phyloP scores from a whole-genome alignment of 1,140 invertebrate species.

The Lepidotrigona ventralis region DNA sequence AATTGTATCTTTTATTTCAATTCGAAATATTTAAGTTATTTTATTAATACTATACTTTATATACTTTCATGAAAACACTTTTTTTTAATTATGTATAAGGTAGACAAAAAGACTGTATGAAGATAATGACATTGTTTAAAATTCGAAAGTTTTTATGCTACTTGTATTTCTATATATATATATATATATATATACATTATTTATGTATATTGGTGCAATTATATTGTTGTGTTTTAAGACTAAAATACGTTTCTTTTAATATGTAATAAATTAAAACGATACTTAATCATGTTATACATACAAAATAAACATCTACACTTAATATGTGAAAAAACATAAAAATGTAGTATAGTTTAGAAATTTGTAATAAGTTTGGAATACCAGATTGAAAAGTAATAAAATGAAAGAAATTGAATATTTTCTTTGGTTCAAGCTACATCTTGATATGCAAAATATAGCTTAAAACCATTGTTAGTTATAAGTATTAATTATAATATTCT shows the following conservation, averaged over 20 bases:
- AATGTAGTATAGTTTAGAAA: slow-evolving; percentile 6
- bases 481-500: slow-evolving; percentile 24
- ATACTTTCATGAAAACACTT: not conserved
- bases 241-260: slow-evolving; percentile 1
- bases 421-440: slow-evolving; percentile 1
- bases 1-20: not conserved
- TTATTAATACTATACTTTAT: not conserved
- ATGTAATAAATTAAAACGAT: slow-evolving; percentile 15
- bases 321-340: not conserved
- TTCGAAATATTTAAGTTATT: not conserved
- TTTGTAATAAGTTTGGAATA: slow-evolving; percentile 16
- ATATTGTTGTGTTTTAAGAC: not conserved
- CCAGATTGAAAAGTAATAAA: not conserved
- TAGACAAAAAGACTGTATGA: not conserved
- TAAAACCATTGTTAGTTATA: slow-evolving; percentile 22
- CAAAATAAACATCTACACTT: slow-evolving; percentile 23
- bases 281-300: slow-evolving; percentile 7
- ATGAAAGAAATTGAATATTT: not conserved
- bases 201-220: slow-evolving; percentile 18
- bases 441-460: slow-evolving; percentile 5
- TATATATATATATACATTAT: not conserved
- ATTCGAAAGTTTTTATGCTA: not conserved
- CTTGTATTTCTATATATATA: not conserved
- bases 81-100: not conserved
- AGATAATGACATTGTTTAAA: not conserved